A percentile compares a stretch with the other conserved stretches of the same genome.
Evolutionary conservation across 2,888 invertebrate species (phyloP).

Genomic region (Abrostola triplasia): DNA sequence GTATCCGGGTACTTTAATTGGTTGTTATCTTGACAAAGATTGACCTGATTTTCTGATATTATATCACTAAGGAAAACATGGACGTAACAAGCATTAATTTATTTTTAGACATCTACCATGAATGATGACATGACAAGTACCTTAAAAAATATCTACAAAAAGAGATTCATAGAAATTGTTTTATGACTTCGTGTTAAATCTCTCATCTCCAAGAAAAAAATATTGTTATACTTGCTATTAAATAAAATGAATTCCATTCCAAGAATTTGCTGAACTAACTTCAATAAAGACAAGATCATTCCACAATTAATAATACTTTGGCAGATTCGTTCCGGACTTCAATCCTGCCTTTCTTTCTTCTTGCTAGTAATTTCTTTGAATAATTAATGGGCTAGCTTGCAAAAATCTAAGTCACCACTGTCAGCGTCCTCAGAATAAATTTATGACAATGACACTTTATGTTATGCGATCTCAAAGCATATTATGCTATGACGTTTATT

Average conservation of each 20-base stretch:
- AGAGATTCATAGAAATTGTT: too few species aligned
- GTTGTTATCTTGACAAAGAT: constrained; percentile 9
- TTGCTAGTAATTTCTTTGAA: constrained; percentile 30
- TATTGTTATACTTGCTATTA: too few species aligned
- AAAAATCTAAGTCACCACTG: constrained; percentile 16
- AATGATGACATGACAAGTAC: too few species aligned
- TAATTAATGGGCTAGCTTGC: constrained; percentile 18
- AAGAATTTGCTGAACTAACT: too few species aligned
- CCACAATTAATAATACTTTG: not conserved
- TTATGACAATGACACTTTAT: constrained; percentile 34
- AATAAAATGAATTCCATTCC: too few species aligned
- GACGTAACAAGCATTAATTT: not conserved
- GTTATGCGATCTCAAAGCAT: not conserved
- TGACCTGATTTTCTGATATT: constrained; percentile 20
- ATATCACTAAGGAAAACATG: constrained; percentile 4
- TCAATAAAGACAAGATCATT: too few species aligned
- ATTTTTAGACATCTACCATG: constrained; percentile 8
- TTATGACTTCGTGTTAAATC: too few species aligned
- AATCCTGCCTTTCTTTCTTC: constrained; percentile 21
- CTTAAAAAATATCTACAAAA: too few species aligned
- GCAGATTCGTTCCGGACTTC: constrained; percentile 13
- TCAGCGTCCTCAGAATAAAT: constrained; percentile 19
- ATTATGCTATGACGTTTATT: not conserved
- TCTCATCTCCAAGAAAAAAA: too few species aligned
- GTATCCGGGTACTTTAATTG: constrained; percentile 13